These are phyloP conservation scores for Rhabditoides inermis DNA, from an alignment of 2,888 invertebrate genomes.

Conservation along the genomic window DNA sequence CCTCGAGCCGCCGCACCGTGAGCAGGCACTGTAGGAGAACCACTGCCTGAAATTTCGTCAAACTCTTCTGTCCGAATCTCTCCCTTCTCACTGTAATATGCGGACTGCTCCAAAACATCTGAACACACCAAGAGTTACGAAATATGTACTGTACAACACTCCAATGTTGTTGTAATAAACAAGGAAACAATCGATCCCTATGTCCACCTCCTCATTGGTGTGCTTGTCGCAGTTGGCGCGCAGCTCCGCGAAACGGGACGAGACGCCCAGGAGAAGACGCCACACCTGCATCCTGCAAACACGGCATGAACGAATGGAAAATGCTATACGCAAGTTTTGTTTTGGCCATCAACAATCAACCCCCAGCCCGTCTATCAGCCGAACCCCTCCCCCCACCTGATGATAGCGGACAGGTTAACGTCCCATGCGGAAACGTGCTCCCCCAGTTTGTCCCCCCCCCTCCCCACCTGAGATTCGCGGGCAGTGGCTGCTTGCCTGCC, in stretches of 20 bases:
- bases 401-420: no score
- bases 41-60: slow-evolving; percentile 3
- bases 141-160: no score
- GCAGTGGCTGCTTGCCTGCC: slow-evolving; percentile 8
- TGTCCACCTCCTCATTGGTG: slow-evolving; percentile 11
- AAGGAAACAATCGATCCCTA: neutral
- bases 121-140: no score
- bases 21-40: slow-evolving; percentile 4
- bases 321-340: no score
- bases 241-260: slow-evolving; percentile 8
- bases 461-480: slow-evolving; percentile 1
- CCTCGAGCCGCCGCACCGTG: slow-evolving; percentile 5
- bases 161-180: neutral
- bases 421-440: no score
- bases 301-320: no score
- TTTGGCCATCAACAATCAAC: no score
- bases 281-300: slow-evolving; percentile 7
- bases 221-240: slow-evolving; percentile 10
- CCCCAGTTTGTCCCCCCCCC: no score
- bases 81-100: neutral
- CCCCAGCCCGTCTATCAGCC: no score
- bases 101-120: neutral
- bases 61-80: no score
- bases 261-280: slow-evolving; percentile 12
- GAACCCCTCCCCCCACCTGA: no score